These are phyloP conservation scores for Ailurus styani DNA, from an alignment of 2,113 vertebrate species.

Conservation along the genomic window DNA sequence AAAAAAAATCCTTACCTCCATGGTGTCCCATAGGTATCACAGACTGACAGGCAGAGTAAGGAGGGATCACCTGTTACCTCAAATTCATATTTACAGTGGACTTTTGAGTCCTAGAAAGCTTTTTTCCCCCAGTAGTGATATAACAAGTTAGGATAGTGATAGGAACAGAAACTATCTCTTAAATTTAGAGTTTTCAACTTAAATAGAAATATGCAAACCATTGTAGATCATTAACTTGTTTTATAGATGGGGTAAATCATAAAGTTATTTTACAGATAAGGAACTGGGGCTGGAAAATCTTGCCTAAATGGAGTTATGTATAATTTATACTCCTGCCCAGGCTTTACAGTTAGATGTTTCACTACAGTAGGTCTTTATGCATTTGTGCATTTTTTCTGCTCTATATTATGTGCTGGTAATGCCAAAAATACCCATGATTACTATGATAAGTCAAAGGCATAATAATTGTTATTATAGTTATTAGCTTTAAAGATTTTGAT, in stretches of 20 bases:
- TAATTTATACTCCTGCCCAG: not conserved
- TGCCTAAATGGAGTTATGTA: not conserved
- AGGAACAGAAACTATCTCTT: not conserved
- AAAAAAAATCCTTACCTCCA: not conserved
- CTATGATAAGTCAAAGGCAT: constrained; percentile 33
- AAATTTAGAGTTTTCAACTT: not conserved
- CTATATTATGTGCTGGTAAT: constrained; percentile 19
- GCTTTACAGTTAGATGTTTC: not conserved
- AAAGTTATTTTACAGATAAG: not conserved
- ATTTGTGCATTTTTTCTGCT: constrained; percentile 4
- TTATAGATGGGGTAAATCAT: not conserved
- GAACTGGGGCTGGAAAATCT: not conserved
- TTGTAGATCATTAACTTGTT: not conserved
- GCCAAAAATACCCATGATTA: constrained; percentile 26
- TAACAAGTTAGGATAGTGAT: not conserved
- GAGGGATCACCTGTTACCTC: rapidly evolving
- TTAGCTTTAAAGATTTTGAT: constrained; percentile 56
- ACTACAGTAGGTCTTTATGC: not conserved
- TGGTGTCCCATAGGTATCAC: not conserved
- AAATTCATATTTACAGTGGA: not conserved
- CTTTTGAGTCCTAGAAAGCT: not conserved
- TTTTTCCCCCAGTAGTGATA: not conserved
- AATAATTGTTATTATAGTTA: constrained; percentile 61
- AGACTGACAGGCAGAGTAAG: not conserved
- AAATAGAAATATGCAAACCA: not conserved